phyloP scores from a whole-genome alignment of 1,140 invertebrate species.

The Pararge aegeria region DNA sequence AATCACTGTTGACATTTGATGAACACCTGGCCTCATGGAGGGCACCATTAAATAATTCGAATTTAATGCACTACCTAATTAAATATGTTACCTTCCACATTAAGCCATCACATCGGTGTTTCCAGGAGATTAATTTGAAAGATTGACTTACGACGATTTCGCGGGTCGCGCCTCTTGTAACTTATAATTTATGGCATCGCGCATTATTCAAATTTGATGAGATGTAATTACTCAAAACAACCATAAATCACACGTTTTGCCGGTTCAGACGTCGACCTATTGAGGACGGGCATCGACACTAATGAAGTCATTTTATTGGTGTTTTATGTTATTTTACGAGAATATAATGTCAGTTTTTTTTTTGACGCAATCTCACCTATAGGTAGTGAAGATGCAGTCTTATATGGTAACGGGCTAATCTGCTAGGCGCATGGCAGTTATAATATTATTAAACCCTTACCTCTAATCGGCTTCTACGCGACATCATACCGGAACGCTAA shows the following conservation, averaged over 20 bases:
- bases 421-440: too few relatives aligned
- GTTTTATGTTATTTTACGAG: conserved; percentile 58
- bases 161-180: conserved; percentile 51
- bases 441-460: too few relatives aligned
- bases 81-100: conserved; percentile 67
- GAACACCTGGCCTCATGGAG: conserved; percentile 61
- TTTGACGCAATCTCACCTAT: too few relatives aligned
- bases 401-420: too few relatives aligned
- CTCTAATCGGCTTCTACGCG: too few relatives aligned
- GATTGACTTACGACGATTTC: conserved; percentile 72
- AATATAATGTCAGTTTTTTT: conserved; percentile 31
- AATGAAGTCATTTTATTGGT: conserved; percentile 65
- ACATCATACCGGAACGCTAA: too few relatives aligned
- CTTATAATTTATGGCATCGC: conserved; percentile 68
- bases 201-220: conserved; percentile 77
- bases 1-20: conserved; percentile 76
- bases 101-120: conserved; percentile 66
- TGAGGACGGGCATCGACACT: conserved; percentile 33
- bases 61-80: conserved; percentile 76
- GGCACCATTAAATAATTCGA: conserved; percentile 67
- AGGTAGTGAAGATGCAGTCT: too few relatives aligned
- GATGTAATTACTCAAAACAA: conserved; percentile 75
- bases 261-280: conserved; percentile 57
- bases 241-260: conserved; percentile 72
- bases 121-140: conserved; percentile 67